These are phyloP conservation scores for Acleris cristana DNA, from an alignment of 2,888 invertebrate genomes.

Conservation along the genomic window DNA sequence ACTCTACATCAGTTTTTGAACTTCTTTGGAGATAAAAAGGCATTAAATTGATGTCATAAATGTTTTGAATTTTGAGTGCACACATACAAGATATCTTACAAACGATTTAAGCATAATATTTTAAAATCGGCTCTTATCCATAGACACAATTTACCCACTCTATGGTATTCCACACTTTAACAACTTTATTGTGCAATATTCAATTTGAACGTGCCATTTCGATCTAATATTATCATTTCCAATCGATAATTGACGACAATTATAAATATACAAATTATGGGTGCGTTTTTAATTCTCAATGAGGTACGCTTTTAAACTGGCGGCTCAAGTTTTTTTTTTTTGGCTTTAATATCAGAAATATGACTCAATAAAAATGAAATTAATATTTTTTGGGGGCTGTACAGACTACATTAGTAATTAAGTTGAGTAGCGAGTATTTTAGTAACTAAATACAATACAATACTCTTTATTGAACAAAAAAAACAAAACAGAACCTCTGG, in stretches of 20 bases:
- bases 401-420: too few relatives aligned
- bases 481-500: too few relatives aligned
- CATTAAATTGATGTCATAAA: too few relatives aligned
- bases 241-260: constrained; percentile 32
- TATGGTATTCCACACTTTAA: constrained; percentile 25
- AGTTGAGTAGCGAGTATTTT: too few relatives aligned
- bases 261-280: constrained; percentile 7
- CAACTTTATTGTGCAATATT: constrained; percentile 38
- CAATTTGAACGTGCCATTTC: constrained; percentile 37
- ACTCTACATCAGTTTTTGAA: too few relatives aligned
- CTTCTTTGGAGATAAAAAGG: too few relatives aligned
- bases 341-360: background rate
- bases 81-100: constrained; percentile 19
- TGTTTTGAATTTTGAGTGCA: constrained; percentile 19
- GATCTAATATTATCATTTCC: constrained; percentile 13
- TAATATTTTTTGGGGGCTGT: too few relatives aligned
- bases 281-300: background rate
- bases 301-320: background rate
- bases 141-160: background rate
- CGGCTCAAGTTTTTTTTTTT: background rate
- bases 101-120: constrained; percentile 27
- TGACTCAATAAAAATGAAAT: background rate
- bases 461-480: too few relatives aligned
- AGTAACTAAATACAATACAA: too few relatives aligned
- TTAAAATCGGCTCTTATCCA: background rate